Evolutionary conservation across 1,140 invertebrate genomes (phyloP).

Genomic region (Microplitis mediator): DNA sequence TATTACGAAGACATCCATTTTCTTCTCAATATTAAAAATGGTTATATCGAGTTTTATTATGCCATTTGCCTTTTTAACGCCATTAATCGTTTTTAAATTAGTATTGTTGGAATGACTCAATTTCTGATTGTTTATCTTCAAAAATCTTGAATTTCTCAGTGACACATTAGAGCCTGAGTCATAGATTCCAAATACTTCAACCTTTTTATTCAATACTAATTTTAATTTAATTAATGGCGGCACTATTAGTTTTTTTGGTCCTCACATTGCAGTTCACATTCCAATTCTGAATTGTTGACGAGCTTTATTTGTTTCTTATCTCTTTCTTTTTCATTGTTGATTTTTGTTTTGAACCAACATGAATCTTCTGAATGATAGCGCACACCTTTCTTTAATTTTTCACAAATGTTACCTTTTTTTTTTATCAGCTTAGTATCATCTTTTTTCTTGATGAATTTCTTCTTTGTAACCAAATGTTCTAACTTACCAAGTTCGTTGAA

Average conservation of each 20-base stretch:
- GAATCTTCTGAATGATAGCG: constrained; percentile 40
- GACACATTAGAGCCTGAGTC: constrained; percentile 43
- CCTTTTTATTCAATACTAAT: constrained; percentile 35
- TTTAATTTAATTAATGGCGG: constrained; percentile 47
- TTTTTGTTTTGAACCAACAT: constrained; percentile 39
- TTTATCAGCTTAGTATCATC: too few species aligned
- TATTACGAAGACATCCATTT: constrained; percentile 30
- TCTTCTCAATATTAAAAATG: constrained; percentile 31
- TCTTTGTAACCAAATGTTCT: too few species aligned
- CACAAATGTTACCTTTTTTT: constrained; percentile 38
- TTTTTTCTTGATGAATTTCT: too few species aligned
- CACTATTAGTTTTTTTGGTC: constrained; percentile 48
- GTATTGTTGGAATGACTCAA: constrained; percentile 16
- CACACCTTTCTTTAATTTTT: constrained; percentile 43
- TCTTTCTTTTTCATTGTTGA: constrained; percentile 21
- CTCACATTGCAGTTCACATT: constrained; percentile 37
- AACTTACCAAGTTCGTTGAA: too few species aligned
- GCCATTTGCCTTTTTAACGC: constrained; percentile 38
- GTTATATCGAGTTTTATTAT: constrained; percentile 35
- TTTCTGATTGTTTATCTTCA: constrained; percentile 28
- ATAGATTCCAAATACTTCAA: constrained; percentile 35
- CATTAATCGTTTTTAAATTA: constrained; percentile 39
- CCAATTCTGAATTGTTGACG: constrained; percentile 41
- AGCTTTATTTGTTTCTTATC: constrained; percentile 16
- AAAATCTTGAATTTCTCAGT: constrained; percentile 41